Evolutionary conservation across 2,797 vertebrate species (phyloP), one percentile per base, ranked within the genome.

Genomic region (Danio jaintianensis): DNA sequence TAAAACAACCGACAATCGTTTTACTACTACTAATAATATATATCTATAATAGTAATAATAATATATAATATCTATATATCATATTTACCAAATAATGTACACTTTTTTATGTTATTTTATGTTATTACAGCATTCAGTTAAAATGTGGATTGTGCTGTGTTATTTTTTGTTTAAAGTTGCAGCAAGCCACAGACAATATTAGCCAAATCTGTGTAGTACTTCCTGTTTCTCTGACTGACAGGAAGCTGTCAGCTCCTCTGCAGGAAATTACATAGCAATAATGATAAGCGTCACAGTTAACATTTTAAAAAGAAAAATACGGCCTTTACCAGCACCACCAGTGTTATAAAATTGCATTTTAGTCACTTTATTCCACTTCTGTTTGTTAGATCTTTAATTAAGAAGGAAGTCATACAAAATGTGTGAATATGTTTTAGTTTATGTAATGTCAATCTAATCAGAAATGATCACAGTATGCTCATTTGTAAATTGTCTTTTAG

Each of bases 201-300:
- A 48, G 40, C 16, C n/a, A 74, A 29, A 42, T 45, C 52, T 20
- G 18, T 22, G 52, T n/a, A 6, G 55, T 11, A 66, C 16, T 74
- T 67, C 75, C 69, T 68, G 36, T 55, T 72, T 78, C 52, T 73
- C 13, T 52, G 61, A 29, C 18, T 38, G 43, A 68, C 15, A 69
- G 81, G 55, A 79, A 68, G 40, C 55, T 67, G 75, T 67, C 53
- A 74, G 69, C 50, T 72, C 6, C 45, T 81, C 40, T 2, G 40
- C 58, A 71, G 68, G 75, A 59, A 73, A 20, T 72, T 7, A 72
- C 66, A 52, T 66, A 12, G 77, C 77, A 79, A 13, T 50, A 22
- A 56, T 20, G 8, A 48, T 15, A 22, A 78, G 29, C 18, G 1
- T 61, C n/a, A 69, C 38, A 16, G 45, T 70, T 58, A 45, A 43